Base-by-base conservation (phyloP, 2,113 vertebrate species). In the Boulengeromyrus knoepffleri region DNA sequence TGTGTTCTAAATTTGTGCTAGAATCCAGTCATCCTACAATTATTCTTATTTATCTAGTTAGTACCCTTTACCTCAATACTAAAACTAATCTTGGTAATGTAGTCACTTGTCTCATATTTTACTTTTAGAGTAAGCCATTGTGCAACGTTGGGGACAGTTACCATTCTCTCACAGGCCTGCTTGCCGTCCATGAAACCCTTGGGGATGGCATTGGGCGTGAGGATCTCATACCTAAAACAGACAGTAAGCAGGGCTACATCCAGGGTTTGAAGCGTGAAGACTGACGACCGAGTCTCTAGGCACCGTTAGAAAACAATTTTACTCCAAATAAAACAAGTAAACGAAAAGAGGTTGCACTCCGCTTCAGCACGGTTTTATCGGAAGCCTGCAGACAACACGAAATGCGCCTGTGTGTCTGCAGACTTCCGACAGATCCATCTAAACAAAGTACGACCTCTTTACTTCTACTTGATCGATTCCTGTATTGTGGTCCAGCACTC, bases 131-230 rank as follows among this genome's bases (percentile, higher is more conserved):
- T 45, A 24, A 47, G 10, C 2, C 21, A 47, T 45, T n/a, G 42
- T 85, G 21, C 21, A 47, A 49, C 0, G 1, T n/a, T 47, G 21
- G 9, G 12, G 53, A 39, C 21, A 87, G 91, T 93, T 93, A 99
- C 98, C 99, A 99, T 99, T 47, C 98, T 96, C 89, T 99, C 98
- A 93, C 98, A 99, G 89, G 99, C 99, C 91, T 99, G 98, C 88
- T 99, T 99, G 8, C 99, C 99, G 90, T 99, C 99, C 99, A 99
- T 99, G 93, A 99, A 99, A 1, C 97, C 98, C 85, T 99, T 99
- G 17, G 99, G 98, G 90, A 99, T 99, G 17, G 99, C 97, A 56
- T 99, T 99, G 49, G 99, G 99, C 80, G 99, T 99, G 31, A 99
- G 97, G 94, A 99, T 99, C 93, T 99, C 98, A 10, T 99, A 99